These are phyloP conservation scores for Nerophis ophidion DNA, from an alignment of 2,113 vertebrate genomes.

Conservation along the genomic window DNA sequence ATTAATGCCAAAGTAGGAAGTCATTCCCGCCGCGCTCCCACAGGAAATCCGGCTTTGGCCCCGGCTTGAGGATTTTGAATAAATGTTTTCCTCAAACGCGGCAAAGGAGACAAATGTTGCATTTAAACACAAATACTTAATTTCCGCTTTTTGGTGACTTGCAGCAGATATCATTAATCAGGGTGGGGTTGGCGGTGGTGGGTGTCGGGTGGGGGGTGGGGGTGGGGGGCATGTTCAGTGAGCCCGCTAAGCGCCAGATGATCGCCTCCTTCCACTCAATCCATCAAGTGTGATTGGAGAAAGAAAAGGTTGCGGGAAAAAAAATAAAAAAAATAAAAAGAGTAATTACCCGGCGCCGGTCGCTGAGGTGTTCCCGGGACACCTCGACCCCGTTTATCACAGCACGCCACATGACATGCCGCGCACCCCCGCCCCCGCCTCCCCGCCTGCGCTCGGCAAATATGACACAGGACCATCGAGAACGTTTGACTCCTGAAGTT, in stretches of 20 bases:
- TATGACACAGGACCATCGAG: slow-evolving; percentile 31
- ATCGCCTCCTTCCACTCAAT: slow-evolving; percentile 70
- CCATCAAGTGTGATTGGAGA: slow-evolving; percentile 74
- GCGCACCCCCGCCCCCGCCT: neutral
- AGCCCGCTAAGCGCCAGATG: slow-evolving; percentile 72
- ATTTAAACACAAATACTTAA: slow-evolving; percentile 77
- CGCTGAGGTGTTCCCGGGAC: slow-evolving; percentile 62
- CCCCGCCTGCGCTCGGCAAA: slow-evolving; percentile 18
- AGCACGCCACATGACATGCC: slow-evolving; percentile 10
- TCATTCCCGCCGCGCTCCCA: slow-evolving; percentile 62
- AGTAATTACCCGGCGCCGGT: slow-evolving; percentile 68
- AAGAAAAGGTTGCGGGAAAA: slow-evolving; percentile 65
- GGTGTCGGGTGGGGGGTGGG: slow-evolving; percentile 38
- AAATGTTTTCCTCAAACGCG: slow-evolving; percentile 65
- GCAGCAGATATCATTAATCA: slow-evolving; percentile 74
- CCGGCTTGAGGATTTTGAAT: slow-evolving; percentile 65
- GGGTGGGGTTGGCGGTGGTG: slow-evolving; percentile 30
- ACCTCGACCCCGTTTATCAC: slow-evolving; percentile 69
- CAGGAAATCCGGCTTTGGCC: slow-evolving; percentile 63
- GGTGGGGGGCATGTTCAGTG: slow-evolving; percentile 57
- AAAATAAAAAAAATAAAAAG: slow-evolving; percentile 52
- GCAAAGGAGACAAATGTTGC: slow-evolving; percentile 74
- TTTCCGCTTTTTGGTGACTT: slow-evolving; percentile 72
- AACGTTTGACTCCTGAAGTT: slow-evolving; percentile 17
- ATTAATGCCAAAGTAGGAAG: slow-evolving; percentile 65